Percentiles rank a stretch among this genome's conserved stretches.
phyloP scores from a whole-genome alignment of 1,140 invertebrate species.

The Drosophila funebris region DNA sequence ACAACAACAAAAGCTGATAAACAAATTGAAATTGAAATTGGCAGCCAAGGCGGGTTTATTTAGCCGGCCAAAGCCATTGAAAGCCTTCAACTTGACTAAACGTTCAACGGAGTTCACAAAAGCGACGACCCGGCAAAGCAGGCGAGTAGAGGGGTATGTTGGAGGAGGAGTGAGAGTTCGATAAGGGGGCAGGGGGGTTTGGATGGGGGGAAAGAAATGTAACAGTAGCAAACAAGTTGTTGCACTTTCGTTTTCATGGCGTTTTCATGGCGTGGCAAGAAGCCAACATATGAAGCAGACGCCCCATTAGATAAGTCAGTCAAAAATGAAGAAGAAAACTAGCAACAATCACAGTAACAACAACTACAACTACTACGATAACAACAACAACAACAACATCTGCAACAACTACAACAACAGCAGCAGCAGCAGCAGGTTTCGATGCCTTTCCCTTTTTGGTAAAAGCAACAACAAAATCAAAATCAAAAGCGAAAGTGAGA shows the following conservation, averaged over 20 bases:
- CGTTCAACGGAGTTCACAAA: constrained; percentile 48
- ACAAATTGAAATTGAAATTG: constrained; percentile 60
- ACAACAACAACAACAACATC: not conserved
- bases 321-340: not conserved
- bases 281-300: not conserved
- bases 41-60: constrained; percentile 71
- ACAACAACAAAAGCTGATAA: constrained; percentile 44
- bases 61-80: constrained; percentile 44
- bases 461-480: constrained; percentile 22
- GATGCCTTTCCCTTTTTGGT: constrained; percentile 48
- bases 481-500: constrained; percentile 34
- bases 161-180: not conserved
- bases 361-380: not conserved
- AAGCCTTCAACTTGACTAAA: constrained; percentile 70
- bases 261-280: not conserved
- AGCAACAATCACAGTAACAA: not conserved
- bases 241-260: constrained; percentile 31
- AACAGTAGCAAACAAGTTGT: constrained; percentile 12
- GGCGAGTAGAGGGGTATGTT: not conserved
- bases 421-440: constrained; percentile 14
- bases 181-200: no score
- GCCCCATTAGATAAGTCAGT: not conserved
- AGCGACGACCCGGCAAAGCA: not conserved
- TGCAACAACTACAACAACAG: not conserved
- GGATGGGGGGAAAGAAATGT: not conserved